These are phyloP conservation scores for Beroe ovata DNA, from an alignment of 37 sponge, comb jelly and placozoan species.

Conservation along the genomic window DNA sequence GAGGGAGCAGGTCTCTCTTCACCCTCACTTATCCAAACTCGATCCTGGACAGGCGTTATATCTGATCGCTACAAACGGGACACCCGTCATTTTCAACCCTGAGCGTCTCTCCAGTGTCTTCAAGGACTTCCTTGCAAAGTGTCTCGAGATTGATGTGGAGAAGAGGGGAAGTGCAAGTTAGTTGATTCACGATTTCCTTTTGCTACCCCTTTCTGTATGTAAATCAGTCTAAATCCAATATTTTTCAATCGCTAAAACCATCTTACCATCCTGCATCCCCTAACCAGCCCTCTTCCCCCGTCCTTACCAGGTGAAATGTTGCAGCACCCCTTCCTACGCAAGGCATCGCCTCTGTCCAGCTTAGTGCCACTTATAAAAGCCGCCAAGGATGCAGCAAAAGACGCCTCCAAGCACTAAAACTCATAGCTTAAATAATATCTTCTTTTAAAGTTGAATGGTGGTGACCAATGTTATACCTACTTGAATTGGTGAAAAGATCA, in stretches of 20 bases:
- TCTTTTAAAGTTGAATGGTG: too few species aligned
- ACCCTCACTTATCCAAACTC: not conserved
- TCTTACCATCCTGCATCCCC: too few species aligned
- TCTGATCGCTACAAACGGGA: conserved; percentile 98
- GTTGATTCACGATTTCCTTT: too few species aligned
- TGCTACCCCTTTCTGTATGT: too few species aligned
- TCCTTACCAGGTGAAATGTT: conserved; percentile 44
- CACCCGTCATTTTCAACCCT: conserved; percentile 94
- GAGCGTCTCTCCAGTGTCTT: conserved; percentile 87
- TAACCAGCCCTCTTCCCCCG: too few species aligned
- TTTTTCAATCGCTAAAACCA: too few species aligned
- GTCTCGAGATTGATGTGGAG: conserved; percentile 93
- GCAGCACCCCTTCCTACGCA: conserved; percentile 91
- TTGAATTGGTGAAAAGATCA: too few species aligned
- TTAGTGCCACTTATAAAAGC: conserved; percentile 90
- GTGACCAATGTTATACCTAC: too few species aligned
- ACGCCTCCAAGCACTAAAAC: conserved; percentile 70
- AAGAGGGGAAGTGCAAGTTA: conserved; percentile 79
- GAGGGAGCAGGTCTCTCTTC: too few species aligned
- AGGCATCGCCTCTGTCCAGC: conserved; percentile 90
- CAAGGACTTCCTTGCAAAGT: conserved; percentile 84
- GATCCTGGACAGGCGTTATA: conserved; percentile 81
- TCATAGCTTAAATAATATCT: not conserved
- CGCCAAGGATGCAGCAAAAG: conserved; percentile 86
- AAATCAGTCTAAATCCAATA: too few species aligned